These are phyloP conservation scores for Talpa occidentalis DNA, from an alignment of 2,113 vertebrate species.

Conservation along the genomic window DNA sequence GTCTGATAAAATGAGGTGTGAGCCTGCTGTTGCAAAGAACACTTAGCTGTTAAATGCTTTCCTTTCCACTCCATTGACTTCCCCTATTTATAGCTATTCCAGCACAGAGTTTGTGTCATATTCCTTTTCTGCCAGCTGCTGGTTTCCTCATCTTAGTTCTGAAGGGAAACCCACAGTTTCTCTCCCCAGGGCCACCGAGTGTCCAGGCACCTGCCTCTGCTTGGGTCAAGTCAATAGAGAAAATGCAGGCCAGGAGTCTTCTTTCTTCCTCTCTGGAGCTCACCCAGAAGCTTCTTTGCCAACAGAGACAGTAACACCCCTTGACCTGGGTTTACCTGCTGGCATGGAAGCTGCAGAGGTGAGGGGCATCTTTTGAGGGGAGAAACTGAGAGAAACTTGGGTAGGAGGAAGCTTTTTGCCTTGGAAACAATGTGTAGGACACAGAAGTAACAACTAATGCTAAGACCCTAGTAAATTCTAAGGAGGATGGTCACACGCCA, in stretches of 20 bases:
- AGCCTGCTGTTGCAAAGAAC: conserved; percentile 61
- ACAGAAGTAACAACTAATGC: background rate
- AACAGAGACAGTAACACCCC: background rate
- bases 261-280: background rate
- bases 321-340: background rate
- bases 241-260: background rate
- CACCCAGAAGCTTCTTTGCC: background rate
- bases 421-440: background rate
- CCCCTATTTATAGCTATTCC: conserved; percentile 68
- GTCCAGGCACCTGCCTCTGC: background rate
- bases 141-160: background rate
- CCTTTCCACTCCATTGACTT: conserved; percentile 69
- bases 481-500: background rate
- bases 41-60: conserved; percentile 64
- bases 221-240: background rate
- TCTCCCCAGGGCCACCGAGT: background rate
- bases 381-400: background rate
- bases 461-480: background rate
- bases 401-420: background rate
- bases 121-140: conserved; percentile 55
- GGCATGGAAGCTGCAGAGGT: background rate
- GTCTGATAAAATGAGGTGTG: conserved; percentile 64
- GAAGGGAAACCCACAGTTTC: background rate
- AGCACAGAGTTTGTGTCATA: conserved; percentile 26
- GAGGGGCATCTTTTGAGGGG: too few relatives aligned